Evolutionary conservation across 35 echinoderm and acorn worm genomes (phyloP).

Genomic region (Lytechinus pictus): DNA sequence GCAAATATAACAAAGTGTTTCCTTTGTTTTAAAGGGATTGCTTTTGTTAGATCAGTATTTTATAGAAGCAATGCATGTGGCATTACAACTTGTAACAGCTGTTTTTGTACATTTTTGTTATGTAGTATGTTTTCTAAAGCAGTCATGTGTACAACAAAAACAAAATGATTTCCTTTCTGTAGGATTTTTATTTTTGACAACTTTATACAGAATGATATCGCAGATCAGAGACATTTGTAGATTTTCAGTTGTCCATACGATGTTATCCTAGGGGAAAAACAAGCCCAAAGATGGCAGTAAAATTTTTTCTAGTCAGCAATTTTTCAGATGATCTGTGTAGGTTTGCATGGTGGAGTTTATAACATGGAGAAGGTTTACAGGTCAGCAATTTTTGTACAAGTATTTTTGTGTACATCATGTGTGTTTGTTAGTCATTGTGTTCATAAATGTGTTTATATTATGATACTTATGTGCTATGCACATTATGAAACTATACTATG

Average conservation of each 20-base stretch:
- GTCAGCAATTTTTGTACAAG: no score
- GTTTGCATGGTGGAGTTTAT: background rate
- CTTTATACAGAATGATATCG: background rate
- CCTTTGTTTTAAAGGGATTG: slow-evolving; percentile 3
- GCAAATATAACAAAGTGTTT: background rate
- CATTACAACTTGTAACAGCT: background rate
- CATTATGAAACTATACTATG: no score
- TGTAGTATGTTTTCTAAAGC: background rate
- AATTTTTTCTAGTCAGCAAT: background rate
- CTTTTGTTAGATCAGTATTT: background rate
- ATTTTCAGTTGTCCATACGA: background rate
- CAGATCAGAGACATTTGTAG: background rate
- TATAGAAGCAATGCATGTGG: background rate
- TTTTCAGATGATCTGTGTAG: no score
- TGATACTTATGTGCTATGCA: no score
- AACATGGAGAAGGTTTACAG: background rate
- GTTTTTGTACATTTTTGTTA: background rate
- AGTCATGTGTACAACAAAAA: background rate
- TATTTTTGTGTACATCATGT: background rate
- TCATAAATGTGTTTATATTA: no score
- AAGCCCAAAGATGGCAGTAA: background rate
- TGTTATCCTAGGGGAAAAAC: background rate
- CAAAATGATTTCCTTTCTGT: no score
- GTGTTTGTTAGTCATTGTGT: no score
- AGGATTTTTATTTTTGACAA: background rate